These are phyloP conservation scores for Acyrthosiphon pisum DNA, from an alignment of 1,140 invertebrate genomes.

Conservation along the genomic window DNA sequence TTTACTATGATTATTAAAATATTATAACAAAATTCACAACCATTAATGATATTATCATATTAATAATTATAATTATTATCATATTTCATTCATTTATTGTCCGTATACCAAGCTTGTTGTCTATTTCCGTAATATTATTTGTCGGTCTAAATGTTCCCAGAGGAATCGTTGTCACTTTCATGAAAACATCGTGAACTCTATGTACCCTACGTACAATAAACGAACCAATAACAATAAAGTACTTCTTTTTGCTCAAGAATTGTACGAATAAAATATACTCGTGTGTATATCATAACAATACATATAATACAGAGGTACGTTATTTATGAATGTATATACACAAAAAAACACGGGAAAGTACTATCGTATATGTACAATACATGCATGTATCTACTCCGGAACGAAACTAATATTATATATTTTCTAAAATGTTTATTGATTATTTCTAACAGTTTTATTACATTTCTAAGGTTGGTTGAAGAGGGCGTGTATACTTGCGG, in stretches of 20 bases:
- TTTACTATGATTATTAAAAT: neutral
- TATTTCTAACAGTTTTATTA: slow-evolving; percentile 25
- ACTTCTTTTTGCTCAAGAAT: neutral
- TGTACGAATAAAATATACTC: neutral
- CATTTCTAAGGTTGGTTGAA: neutral
- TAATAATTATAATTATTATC: neutral
- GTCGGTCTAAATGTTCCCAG: neutral
- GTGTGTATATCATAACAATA: neutral
- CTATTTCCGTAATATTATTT: neutral
- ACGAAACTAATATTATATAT: neutral
- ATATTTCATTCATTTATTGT: neutral
- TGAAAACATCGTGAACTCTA: neutral
- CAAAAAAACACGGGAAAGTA: neutral
- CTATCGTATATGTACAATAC: neutral
- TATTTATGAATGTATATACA: neutral
- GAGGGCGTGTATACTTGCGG: neutral
- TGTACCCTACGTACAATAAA: neutral
- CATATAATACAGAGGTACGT: neutral
- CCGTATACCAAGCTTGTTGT: neutral
- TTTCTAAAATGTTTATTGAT: slow-evolving; percentile 35
- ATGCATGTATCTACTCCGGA: neutral
- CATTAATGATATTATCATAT: neutral
- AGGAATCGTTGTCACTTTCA: neutral
- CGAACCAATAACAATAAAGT: neutral
- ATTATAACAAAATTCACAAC: neutral